Conservation (phyloP, 2,797 vertebrate genomes). For the Sebastes cheni region DNA sequence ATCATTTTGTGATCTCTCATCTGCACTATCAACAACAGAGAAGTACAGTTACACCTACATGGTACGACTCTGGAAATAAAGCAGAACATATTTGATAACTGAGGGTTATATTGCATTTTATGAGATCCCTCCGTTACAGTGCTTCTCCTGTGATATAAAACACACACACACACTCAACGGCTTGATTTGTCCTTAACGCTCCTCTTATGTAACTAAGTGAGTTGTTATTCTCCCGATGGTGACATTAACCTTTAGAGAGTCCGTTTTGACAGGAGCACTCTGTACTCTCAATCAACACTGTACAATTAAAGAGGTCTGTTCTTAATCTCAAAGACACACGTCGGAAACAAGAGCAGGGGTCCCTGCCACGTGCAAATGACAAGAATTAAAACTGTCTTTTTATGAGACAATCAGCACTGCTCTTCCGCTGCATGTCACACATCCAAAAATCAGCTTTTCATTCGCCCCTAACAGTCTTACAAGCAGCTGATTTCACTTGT, state of each 20-base stretch:
- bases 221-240: conserved; percentile 23
- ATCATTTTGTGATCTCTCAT: not conserved
- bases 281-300: conserved; percentile 5
- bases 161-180: not conserved
- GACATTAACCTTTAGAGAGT: conserved; percentile 43
- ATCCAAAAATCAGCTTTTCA: not conserved
- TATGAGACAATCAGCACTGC: not conserved
- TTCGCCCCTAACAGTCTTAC: not conserved
- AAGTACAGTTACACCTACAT: not conserved
- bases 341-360: not conserved
- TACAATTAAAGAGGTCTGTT: not conserved
- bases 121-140: not conserved
- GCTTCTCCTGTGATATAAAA: not conserved
- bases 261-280: conserved; percentile 5
- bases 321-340: conserved; percentile 6
- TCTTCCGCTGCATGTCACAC: not conserved
- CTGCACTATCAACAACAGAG: not conserved
- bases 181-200: conserved; percentile 8
- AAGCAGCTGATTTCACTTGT: conserved; percentile 16
- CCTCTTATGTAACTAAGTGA: conserved; percentile 9
- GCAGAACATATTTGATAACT: not conserved
- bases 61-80: not conserved
- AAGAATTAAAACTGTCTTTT: not conserved
- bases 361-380: not conserved
- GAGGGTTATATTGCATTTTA: conserved; percentile 4